These are phyloP conservation scores for Drosophila kanapiae DNA, from an alignment of 1,140 invertebrate genomes.

Conservation along the genomic window DNA sequence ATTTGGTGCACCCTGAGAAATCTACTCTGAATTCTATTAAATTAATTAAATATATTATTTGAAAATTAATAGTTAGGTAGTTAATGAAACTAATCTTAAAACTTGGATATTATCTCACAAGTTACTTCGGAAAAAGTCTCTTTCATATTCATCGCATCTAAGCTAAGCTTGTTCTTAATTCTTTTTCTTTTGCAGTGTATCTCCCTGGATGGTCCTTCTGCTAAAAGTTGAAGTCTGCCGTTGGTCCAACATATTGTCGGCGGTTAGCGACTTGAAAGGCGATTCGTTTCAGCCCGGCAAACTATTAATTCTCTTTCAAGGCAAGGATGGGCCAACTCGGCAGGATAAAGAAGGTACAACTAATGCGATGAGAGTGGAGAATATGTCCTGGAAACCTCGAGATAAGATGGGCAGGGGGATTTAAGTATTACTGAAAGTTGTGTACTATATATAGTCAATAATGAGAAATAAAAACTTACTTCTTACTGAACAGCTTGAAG, in stretches of 20 bases:
- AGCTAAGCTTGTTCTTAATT: too few species aligned
- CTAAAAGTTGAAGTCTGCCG: conserved; percentile 38
- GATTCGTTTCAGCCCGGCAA: conserved; percentile 82
- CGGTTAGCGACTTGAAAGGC: conserved; percentile 83
- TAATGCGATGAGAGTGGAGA: conserved; percentile 14
- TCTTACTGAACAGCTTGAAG: background rate
- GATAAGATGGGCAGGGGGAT: background rate
- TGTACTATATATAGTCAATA: background rate
- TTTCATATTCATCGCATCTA: too few species aligned
- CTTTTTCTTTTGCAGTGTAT: background rate
- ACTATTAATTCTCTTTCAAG: conserved; percentile 75
- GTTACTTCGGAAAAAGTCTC: too few species aligned
- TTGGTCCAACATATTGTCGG: conserved; percentile 76
- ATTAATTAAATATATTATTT: background rate
- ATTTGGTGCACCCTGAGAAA: conserved; percentile 4
- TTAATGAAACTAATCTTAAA: too few species aligned
- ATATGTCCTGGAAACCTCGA: conserved; percentile 6
- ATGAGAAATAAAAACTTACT: background rate
- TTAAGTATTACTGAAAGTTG: background rate
- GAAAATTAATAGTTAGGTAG: too few species aligned
- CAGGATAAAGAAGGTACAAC: conserved; percentile 12
- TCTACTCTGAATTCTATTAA: too few species aligned
- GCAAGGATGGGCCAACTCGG: conserved; percentile 1
- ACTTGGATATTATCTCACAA: too few species aligned
- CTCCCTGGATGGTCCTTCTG: conserved; percentile 9